phyloP scores from a whole-genome alignment of 92 coral and sea anemone genomes.

The Desmophyllum pertusum region DNA sequence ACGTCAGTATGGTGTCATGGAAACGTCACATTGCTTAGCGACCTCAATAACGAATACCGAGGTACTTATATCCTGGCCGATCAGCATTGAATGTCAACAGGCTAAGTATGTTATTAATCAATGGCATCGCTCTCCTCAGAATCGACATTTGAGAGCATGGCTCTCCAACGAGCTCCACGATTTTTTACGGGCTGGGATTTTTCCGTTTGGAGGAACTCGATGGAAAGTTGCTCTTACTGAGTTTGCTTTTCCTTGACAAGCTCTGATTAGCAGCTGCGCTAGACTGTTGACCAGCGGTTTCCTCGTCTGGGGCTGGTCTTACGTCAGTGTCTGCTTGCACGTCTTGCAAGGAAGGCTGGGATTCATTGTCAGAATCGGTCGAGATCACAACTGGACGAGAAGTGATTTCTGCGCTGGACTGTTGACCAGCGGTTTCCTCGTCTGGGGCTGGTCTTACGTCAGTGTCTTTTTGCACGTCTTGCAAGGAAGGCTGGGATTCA shows the following conservation, averaged over 20 bases:
- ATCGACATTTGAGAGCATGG: constrained; percentile 20
- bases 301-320: neutral
- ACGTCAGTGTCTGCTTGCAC: neutral
- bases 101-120: neutral
- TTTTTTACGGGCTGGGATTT: constrained; percentile 8
- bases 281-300: neutral
- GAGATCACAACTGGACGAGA: neutral
- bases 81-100: neutral
- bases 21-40: neutral
- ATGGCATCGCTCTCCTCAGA: neutral
- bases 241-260: neutral
- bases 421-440: neutral
- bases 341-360: neutral
- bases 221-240: neutral
- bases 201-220: constrained; percentile 22
- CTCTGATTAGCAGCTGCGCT: neutral
- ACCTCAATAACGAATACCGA: neutral
- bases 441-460: neutral
- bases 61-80: neutral
- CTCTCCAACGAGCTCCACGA: constrained; percentile 38
- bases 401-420: neutral
- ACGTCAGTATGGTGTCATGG: neutral
- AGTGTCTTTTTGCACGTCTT: neutral
- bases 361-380: constrained; percentile 10
- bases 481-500: constrained; percentile 6